Conservation (phyloP, 2,113 vertebrate species). For the Chionis minor region DNA sequence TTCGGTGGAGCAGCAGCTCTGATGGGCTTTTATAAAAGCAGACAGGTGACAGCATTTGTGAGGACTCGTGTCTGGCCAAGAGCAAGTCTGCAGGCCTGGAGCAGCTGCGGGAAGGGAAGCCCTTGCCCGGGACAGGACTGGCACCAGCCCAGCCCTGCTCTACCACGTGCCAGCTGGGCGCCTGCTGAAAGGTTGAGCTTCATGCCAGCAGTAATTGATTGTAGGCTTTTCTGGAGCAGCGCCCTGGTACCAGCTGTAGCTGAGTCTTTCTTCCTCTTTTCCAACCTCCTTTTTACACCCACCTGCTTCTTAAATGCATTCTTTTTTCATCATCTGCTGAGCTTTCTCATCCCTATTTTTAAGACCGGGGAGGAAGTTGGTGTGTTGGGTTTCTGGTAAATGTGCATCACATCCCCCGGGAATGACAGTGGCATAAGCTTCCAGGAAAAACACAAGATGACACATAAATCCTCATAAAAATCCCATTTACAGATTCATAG, state of each 20-base stretch:
- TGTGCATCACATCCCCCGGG: background rate
- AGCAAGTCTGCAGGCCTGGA: background rate
- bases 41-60: conserved; percentile 24
- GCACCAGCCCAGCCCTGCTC: conserved; percentile 7
- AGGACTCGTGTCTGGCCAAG: conserved; percentile 28
- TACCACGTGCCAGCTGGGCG: conserved; percentile 32
- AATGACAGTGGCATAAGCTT: conserved; percentile 43
- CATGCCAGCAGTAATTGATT: conserved; percentile 32
- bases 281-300: conserved; percentile 7
- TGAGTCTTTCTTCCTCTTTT: conserved; percentile 44
- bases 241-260: conserved; percentile 57
- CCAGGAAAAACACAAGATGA: conserved; percentile 63
- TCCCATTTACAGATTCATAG: conserved; percentile 65
- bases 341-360: conserved; percentile 44
- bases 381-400: conserved; percentile 40
- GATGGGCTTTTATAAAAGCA: background rate
- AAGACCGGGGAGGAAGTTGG: conserved; percentile 4
- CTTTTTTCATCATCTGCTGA: conserved; percentile 19
- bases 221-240: conserved; percentile 53
- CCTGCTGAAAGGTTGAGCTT: conserved; percentile 39
- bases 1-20: background rate
- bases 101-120: conserved; percentile 46
- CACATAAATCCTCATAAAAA: conserved; percentile 66
- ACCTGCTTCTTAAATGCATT: conserved; percentile 62
- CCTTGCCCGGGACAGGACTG: background rate